Evolutionary conservation across 2,113 vertebrate species (phyloP), one percentile per base, ranked within the genome.

Genomic region (Anarrhichthys ocellatus): DNA sequence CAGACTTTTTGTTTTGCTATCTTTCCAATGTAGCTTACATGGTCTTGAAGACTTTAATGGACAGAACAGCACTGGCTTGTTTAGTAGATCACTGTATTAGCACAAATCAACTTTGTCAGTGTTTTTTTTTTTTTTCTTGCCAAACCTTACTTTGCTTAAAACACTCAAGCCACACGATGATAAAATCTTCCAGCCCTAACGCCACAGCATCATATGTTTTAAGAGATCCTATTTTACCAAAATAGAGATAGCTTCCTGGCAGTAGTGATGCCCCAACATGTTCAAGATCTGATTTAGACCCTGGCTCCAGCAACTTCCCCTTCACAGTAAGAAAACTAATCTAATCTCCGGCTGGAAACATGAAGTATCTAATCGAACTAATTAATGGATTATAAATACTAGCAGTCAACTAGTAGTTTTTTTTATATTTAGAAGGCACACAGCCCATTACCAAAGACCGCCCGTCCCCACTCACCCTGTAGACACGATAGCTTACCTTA

Each of bases 401-500:
- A 46, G 6, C 20, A 24, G 13, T 17, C 9, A 2, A 40, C 36
- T 58, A 22, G 5, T 32, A 14, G 8, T 50, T 48, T n/a, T 48
- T 13, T 20, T 59, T 32, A 38, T 15, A 56, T n/a, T 62, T 0
- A 24, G 18, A 46, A 66, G 62, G 2, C 15, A 81, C 24, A 76
- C 40, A 63, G 24, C 67, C 72, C 65, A 80, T 20, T 32, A 61
- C 87, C 70, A 14, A 46, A 85, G 14, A 87, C 87, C 88, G 82
- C 88, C 87, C 87, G 10, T 79, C 79, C 87, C 94, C 92, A 95
- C 94, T 96, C 96, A 96, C 95, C 95, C 94, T 92, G 80, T 87
- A 96, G 94, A 93, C 92, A 94, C 40, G 94, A 95, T 94, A 96
- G 92, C 97, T 97, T 98, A 99, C 98, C 97, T 99, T 99, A 97